Evolutionary conservation across 2,888 invertebrate species (phyloP), one percentile per base, ranked within the genome.

Genomic region (Sinhomidia bicolor): DNA sequence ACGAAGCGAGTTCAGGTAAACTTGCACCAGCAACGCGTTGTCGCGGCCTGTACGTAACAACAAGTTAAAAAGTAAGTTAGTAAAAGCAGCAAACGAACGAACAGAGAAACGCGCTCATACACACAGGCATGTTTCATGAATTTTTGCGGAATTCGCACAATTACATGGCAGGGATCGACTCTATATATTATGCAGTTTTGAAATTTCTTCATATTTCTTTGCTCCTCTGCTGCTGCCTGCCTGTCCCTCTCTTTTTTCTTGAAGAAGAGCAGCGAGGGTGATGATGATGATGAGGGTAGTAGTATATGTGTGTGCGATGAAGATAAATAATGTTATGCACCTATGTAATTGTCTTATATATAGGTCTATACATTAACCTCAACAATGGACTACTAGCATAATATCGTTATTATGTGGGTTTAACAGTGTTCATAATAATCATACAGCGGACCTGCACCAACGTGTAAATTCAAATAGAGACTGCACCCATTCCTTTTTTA

Each of bases 391-490:
- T 51, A 74, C 74, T 47, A 76, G 17, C 44, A 78, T 82, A 47
- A 76, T 76, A 85, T 62, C 20, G 44, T 47, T 74, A 17, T 44
- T 47, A 47, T 74, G 26, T 88, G 60, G 83, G 88, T 84, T 78
- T 71, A 44, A 44, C 29, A 65, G 54, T 47, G 79, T 57, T 79
- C 44, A 47, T 87, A 84, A 84, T 89, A 23, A 26, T 62, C 12
- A 44, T 71, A 89, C 65, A 80, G 74, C 47, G 83, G 86, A 89
- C 87, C 87, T 89, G 87, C 87, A 85, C 74, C 79, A 85, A 71
- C 78, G 80, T 85, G 60, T 74, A 44, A 76, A 82, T 79, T 81
- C 83, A 68, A 80, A 89, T 83, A 26, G 17, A 23, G 14, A 47
- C 74, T 47, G 74, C 74, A 74, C 47, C 47, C 74, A 74, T 74